Conservation (phyloP, 2,797 vertebrate genomes). For the Decapterus maruadsi region DNA sequence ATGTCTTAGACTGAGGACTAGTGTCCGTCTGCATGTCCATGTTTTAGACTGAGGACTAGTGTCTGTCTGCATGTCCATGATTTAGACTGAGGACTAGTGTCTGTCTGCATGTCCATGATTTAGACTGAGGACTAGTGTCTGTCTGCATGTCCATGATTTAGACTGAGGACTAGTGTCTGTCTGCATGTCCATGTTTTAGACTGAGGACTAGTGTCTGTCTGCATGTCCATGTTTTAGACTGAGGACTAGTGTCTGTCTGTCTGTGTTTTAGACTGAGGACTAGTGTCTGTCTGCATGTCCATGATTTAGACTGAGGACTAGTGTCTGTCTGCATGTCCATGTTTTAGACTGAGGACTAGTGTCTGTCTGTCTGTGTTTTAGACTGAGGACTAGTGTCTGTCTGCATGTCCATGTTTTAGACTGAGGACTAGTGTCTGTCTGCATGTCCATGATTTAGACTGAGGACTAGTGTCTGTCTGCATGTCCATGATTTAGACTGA, state of each 20-base stretch:
- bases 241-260: slow-evolving; percentile 49
- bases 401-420: slow-evolving; percentile 26
- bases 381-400: slow-evolving; percentile 50
- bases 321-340: no score
- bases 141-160: slow-evolving; percentile 23
- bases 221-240: slow-evolving; percentile 22
- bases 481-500: slow-evolving; percentile 34
- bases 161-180: no score
- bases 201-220: slow-evolving; percentile 37
- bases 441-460: slow-evolving; percentile 33
- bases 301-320: slow-evolving; percentile 44
- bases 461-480: no score
- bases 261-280: slow-evolving; percentile 43
- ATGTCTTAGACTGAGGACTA: slow-evolving; percentile 44
- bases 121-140: no score
- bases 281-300: no score
- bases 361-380: slow-evolving; percentile 29
- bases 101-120: slow-evolving; percentile 23
- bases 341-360: slow-evolving; percentile 46
- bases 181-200: slow-evolving; percentile 26
- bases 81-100: no score
- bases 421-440: slow-evolving; percentile 55
- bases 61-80: slow-evolving; percentile 27
- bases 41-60: no score
- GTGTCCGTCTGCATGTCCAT: slow-evolving; percentile 51